These are phyloP conservation scores for Chaetodon trifascialis DNA, from an alignment of 2,113 vertebrate genomes.

Conservation along the genomic window DNA sequence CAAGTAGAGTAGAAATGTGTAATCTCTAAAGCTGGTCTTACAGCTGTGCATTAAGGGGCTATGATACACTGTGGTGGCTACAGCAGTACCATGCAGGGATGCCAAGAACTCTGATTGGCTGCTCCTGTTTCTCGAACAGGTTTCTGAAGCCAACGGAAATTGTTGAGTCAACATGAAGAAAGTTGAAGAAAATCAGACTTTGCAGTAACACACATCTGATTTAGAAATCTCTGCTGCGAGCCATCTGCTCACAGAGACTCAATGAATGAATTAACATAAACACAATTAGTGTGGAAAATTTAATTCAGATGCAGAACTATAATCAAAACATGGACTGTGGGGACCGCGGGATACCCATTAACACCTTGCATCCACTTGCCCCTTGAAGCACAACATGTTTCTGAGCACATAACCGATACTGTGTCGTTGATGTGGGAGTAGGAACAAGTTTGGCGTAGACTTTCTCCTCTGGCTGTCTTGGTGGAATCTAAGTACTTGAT, in stretches of 20 bases:
- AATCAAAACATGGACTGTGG: not conserved
- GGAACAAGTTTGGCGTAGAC: not conserved
- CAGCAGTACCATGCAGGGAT: not conserved
- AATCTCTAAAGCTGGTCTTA: not conserved
- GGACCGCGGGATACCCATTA: not conserved
- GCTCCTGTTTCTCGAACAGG: not conserved
- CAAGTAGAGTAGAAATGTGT: not conserved
- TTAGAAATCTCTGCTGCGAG: not conserved
- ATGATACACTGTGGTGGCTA: too few species aligned
- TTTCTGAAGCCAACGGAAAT: not conserved
- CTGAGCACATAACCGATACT: not conserved
- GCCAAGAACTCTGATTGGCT: not conserved
- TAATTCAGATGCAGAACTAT: not conserved
- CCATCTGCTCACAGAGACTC: too few species aligned
- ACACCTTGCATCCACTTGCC: not conserved
- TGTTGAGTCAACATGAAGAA: not conserved
- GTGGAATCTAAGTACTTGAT: not conserved
- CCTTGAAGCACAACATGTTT: not conserved
- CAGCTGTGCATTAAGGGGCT: not conserved
- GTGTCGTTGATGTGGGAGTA: not conserved
- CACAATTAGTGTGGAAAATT: not conserved
- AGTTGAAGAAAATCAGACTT: not conserved
- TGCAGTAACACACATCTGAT: not conserved
- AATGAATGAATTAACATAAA: not conserved
- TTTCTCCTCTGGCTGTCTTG: not conserved